A percentile compares a stretch with the other conserved stretches of the same genome.
phyloP scores from a whole-genome alignment of 2,888 invertebrate genomes.

The Mongoloraphidia duomilia region DNA sequence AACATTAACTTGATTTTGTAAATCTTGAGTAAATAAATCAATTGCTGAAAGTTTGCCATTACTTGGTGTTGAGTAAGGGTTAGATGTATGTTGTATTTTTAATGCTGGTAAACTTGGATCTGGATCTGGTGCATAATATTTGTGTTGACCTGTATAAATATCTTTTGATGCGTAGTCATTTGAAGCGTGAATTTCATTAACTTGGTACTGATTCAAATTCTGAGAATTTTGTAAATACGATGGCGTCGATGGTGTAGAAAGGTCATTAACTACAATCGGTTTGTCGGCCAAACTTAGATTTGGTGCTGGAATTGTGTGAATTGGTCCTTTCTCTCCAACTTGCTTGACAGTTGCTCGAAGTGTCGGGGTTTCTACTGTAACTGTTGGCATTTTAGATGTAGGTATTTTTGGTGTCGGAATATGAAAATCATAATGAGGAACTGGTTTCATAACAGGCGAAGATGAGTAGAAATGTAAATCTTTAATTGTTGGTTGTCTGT shows the following conservation, averaged over 20 bases:
- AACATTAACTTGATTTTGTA: slow-evolving; percentile 11
- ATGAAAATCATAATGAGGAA: slow-evolving; percentile 25
- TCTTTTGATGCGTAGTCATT: slow-evolving; percentile 29
- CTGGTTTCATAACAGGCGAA: slow-evolving; percentile 18
- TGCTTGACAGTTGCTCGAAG: slow-evolving; percentile 25
- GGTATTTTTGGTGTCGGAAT: slow-evolving; percentile 24
- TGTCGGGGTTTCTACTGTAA: slow-evolving; percentile 15
- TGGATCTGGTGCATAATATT: slow-evolving; percentile 35
- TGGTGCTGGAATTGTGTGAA: slow-evolving; percentile 76
- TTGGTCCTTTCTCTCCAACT: slow-evolving; percentile 47
- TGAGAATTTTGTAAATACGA: slow-evolving; percentile 3
- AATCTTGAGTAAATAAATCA: slow-evolving; percentile 21
- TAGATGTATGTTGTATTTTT: slow-evolving; percentile 28
- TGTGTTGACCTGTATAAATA: slow-evolving; percentile 28
- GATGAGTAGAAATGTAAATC: slow-evolving; percentile 14
- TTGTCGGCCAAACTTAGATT: slow-evolving; percentile 57
- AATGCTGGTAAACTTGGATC: slow-evolving; percentile 31
- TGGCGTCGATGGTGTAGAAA: slow-evolving; percentile 15
- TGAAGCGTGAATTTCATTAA: slow-evolving; percentile 33
- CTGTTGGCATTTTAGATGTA: slow-evolving; percentile 17
- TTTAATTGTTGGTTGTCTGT: slow-evolving; percentile 11
- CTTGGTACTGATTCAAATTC: slow-evolving; percentile 31
- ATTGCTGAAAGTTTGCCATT: slow-evolving; percentile 27
- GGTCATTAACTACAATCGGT: slow-evolving; percentile 35
- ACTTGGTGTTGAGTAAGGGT: slow-evolving; percentile 29